phyloP scores from a whole-genome alignment of 2,113 vertebrate species.

The Phyllostomus discolor region DNA sequence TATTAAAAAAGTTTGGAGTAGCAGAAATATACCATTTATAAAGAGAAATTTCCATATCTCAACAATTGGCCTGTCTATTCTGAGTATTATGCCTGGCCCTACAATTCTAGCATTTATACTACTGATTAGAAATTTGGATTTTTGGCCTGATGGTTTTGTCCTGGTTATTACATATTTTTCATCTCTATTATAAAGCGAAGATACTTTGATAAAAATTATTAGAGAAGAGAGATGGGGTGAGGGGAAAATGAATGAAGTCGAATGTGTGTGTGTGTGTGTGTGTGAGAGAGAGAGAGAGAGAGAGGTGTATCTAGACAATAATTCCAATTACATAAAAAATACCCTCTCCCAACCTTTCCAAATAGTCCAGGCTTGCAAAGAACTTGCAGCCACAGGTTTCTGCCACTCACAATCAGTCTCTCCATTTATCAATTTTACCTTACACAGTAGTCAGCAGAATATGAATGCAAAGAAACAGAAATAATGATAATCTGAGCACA shows the following conservation, averaged over 20 bases:
- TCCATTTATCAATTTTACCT: constrained; percentile 69
- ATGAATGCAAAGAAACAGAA: constrained; percentile 61
- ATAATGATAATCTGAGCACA: constrained; percentile 48
- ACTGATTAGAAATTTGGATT: neutral
- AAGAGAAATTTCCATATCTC: neutral
- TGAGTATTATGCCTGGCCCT: neutral
- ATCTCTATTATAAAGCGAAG: neutral
- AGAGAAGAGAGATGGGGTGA: neutral
- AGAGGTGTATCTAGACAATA: neutral
- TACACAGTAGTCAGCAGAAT: constrained; percentile 26
- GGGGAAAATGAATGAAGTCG: neutral
- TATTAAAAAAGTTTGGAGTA: neutral
- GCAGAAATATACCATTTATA: neutral
- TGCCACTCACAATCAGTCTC: constrained; percentile 64
- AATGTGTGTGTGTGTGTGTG: neutral
- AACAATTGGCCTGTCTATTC: neutral
- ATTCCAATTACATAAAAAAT: constrained; percentile 17
- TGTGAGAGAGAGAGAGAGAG: neutral
- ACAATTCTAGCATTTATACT: neutral
- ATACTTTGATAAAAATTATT: neutral
- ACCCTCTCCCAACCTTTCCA: neutral
- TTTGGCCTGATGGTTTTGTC: neutral
- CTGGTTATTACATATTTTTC: neutral
- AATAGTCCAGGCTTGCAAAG: constrained; percentile 54
- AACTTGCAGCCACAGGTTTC: constrained; percentile 49